Evolutionary conservation across 2,888 invertebrate genomes (phyloP).

Genomic region (Ametastegia equiseti): DNA sequence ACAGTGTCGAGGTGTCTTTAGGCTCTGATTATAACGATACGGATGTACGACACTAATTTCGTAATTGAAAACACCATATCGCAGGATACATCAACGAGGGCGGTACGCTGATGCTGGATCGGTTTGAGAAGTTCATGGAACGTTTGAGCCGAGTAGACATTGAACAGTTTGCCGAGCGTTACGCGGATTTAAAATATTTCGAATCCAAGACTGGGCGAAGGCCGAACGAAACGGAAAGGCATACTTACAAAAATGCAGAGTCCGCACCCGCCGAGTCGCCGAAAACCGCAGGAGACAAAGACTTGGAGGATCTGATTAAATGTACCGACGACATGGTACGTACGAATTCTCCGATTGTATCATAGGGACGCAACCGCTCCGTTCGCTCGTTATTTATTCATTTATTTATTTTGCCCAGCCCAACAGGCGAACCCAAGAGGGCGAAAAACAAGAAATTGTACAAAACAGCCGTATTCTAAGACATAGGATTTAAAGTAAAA

Average conservation of each 20-base stretch:
- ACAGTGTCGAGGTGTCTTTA: no score
- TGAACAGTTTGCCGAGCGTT: constrained; percentile 86
- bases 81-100: constrained; percentile 95
- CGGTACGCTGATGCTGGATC: constrained; percentile 87
- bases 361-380: no score
- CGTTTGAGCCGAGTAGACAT: constrained; percentile 85
- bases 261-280: constrained; percentile 59
- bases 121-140: constrained; percentile 92
- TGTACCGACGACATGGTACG: constrained; percentile 82
- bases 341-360: no score
- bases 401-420: no score
- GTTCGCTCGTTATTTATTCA: no score
- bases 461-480: no score
- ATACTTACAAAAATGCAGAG: constrained; percentile 75
- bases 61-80: constrained; percentile 46
- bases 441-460: no score
- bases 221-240: constrained; percentile 74
- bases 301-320: constrained; percentile 81
- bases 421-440: no score
- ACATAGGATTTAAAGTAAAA: no score
- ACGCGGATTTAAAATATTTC: constrained; percentile 90
- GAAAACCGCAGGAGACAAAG: constrained; percentile 69
- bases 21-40: no score
- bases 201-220: constrained; percentile 86
- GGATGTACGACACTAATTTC: not conserved